Evolutionary conservation across 2,113 vertebrate genomes (phyloP).

Genomic region (Halcyon malimbica): DNA sequence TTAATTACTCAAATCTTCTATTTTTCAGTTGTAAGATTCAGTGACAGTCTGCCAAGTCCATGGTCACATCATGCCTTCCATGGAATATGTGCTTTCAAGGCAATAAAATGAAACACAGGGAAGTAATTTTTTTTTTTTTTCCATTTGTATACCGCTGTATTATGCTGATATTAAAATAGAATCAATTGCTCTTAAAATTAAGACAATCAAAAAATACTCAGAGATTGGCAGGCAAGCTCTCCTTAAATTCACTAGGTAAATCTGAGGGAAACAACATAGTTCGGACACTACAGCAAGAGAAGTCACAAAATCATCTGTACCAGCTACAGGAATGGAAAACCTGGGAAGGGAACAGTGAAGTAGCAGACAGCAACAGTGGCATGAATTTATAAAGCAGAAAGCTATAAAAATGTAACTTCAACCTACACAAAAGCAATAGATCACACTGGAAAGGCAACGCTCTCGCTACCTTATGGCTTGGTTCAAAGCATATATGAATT

Average conservation of each 20-base stretch:
- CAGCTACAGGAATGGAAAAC: neutral
- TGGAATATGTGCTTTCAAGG: neutral
- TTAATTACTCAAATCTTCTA: neutral
- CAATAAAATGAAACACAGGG: neutral
- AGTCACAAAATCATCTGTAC: neutral
- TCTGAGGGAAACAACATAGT: neutral
- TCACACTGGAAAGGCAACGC: neutral
- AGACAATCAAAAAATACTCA: neutral
- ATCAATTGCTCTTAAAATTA: neutral
- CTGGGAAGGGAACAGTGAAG: neutral
- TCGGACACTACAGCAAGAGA: neutral
- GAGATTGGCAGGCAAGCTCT: neutral
- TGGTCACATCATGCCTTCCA: neutral
- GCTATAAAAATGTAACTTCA: neutral
- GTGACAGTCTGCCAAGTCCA: neutral
- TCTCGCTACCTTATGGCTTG: neutral
- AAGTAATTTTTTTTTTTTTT: neutral
- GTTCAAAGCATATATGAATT: neutral
- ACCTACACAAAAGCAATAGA: neutral
- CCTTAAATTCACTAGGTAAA: neutral
- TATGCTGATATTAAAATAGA: neutral
- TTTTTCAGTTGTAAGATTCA: neutral
- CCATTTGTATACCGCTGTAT: neutral
- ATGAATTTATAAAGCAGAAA: neutral
- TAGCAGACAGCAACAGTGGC: accelerated